Evolutionary conservation across 2,797 vertebrate species (phyloP), one percentile per base, ranked within the genome.

Genomic region (Etheostoma nigrum): DNA sequence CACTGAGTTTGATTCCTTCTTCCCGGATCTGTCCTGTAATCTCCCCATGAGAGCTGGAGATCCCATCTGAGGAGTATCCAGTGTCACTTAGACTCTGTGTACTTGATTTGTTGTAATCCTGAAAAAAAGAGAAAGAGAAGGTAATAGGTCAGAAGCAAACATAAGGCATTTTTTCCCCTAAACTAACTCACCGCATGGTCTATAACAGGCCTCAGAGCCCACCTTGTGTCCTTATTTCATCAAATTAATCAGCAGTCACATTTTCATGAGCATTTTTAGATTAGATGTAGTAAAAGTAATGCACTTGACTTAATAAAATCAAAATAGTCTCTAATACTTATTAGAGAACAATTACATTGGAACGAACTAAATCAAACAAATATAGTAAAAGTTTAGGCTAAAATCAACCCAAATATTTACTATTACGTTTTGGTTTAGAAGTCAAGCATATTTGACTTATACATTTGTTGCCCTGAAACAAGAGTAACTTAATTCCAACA

Each of bases 71-170:
- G 58, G 98, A 99, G 81, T 99, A 99, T 81, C 98, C 98, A 0
- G 98, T 99, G 92, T 99, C 98, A 6, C 98, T 99, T 91, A 99
- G 95, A 93, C 98, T 99, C 88, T 97, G 97, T 72, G 96, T 94
- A 86, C 97, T 98, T 90, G 97, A 96, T 95, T 99, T 99, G 94
- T 94, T 96, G 86, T 91, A 92, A 7, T 99, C 97, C 98, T 99
- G 62, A 16, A 72, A 69, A 74, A 62, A 86, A 93, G 52, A 87
- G 19, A 79, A 74, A 86, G 74, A 82, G 1, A 42, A 64, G 79
- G 21, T 77, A 16, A 86, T 19, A 63, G 47, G 59, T 92, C 57
- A 91, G 62, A 79, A 53, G 40, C 47, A 49, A 75, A 68, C 70
- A 82, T 4, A 81, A 19, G 0, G 14, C 13, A 67, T 27, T 13